phyloP scores from a whole-genome alignment of 1,140 invertebrate species.

The Triops cancriformis region DNA sequence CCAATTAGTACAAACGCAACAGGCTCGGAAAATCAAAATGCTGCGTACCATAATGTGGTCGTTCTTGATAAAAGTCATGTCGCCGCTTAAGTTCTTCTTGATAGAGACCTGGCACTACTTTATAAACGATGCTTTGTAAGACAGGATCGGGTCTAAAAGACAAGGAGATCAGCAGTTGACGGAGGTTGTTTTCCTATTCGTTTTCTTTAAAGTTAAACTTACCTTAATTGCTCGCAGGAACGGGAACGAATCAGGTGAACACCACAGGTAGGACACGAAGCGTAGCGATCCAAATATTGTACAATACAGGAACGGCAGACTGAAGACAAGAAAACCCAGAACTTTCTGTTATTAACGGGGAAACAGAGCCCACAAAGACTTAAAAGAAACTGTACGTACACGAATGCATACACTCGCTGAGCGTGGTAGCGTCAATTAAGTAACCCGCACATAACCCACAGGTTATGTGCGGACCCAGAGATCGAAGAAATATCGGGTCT shows the following conservation, averaged over 20 bases:
- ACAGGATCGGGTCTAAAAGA: constrained; percentile 22
- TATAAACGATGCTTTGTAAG: constrained; percentile 23
- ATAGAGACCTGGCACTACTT: constrained; percentile 21
- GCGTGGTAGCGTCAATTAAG: constrained; percentile 88
- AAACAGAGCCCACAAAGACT: not conserved
- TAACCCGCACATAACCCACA: constrained; percentile 86
- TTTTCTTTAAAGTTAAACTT: not conserved
- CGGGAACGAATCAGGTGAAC: constrained; percentile 25
- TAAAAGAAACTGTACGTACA: constrained; percentile 52
- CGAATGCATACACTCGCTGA: constrained; percentile 89
- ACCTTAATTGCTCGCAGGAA: constrained; percentile 20
- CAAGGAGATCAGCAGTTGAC: not conserved
- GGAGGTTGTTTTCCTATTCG: not conserved
- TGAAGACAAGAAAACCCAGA: not conserved
- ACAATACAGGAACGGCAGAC: constrained; percentile 25
- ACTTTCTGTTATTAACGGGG: not conserved
- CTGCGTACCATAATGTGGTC: constrained; percentile 22
- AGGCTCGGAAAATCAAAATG: not conserved
- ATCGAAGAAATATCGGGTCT: constrained; percentile 31
- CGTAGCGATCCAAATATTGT: constrained; percentile 22
- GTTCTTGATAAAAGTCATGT: constrained; percentile 18
- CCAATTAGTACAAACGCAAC: not conserved
- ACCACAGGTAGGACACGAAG: constrained; percentile 24
- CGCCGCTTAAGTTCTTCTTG: constrained; percentile 26
- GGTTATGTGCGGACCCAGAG: constrained; percentile 61